These are phyloP conservation scores for Drosophila paucipuncta DNA, from an alignment of 2,888 invertebrate genomes.

Conservation along the genomic window DNA sequence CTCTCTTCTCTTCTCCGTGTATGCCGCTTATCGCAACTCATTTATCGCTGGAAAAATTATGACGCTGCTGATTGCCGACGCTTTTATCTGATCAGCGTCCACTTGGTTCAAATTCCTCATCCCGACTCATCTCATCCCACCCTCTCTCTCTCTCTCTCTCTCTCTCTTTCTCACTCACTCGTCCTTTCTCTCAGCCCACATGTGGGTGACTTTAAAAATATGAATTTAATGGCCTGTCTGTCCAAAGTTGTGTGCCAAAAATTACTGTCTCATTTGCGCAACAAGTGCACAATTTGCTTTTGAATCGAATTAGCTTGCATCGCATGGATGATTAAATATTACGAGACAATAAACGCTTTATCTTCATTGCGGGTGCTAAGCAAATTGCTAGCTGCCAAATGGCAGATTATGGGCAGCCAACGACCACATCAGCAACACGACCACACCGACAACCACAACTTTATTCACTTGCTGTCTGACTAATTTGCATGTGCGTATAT, in stretches of 20 bases:
- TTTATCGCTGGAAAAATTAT: slow-evolving; percentile 84
- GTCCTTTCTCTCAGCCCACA: slow-evolving; percentile 7
- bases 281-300: slow-evolving; percentile 67
- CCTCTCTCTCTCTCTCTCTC: neutral
- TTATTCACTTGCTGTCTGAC: slow-evolving; percentile 25
- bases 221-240: slow-evolving; percentile 49
- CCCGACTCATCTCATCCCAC: slow-evolving; percentile 7
- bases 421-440: slow-evolving; percentile 16
- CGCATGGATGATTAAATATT: slow-evolving; percentile 71
- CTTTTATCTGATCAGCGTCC: slow-evolving; percentile 72
- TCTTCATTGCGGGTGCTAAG: slow-evolving; percentile 74
- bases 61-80: slow-evolving; percentile 80
- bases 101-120: slow-evolving; percentile 11
- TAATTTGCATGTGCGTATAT: slow-evolving; percentile 45
- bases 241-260: slow-evolving; percentile 45
- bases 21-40: slow-evolving; percentile 82
- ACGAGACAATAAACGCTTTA: slow-evolving; percentile 78
- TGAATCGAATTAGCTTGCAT: slow-evolving; percentile 30
- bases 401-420: slow-evolving; percentile 57
- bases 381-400: slow-evolving; percentile 73
- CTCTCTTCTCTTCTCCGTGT: slow-evolving; percentile 33
- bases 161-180: neutral
- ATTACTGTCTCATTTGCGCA: slow-evolving; percentile 74
- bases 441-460: slow-evolving; percentile 40
- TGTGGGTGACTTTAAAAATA: slow-evolving; percentile 68